Evolutionary conservation across 2,888 invertebrate genomes (phyloP).

Genomic region (Ethmia dodecea): DNA sequence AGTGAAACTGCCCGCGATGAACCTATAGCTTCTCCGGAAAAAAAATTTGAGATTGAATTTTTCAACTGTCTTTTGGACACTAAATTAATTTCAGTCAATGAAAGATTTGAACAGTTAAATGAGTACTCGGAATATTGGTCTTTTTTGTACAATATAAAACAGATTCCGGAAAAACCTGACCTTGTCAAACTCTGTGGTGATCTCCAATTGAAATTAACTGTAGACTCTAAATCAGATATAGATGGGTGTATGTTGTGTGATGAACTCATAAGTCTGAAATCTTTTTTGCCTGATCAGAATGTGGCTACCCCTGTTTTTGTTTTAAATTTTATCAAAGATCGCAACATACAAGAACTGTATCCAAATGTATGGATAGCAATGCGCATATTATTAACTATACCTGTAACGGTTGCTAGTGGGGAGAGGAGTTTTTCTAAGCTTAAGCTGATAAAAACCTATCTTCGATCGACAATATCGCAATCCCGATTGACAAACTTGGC

Average conservation of each 20-base stretch:
- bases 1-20: slow-evolving; percentile 27
- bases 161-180: slow-evolving; percentile 20
- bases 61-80: slow-evolving; percentile 20
- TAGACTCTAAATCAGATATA: slow-evolving; percentile 14
- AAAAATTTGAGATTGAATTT: slow-evolving; percentile 20
- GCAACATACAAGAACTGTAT: slow-evolving; percentile 24
- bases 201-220: slow-evolving; percentile 21
- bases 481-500: too few relatives aligned
- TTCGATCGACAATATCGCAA: slow-evolving; percentile 22
- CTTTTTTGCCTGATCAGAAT: slow-evolving; percentile 16
- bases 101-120: slow-evolving; percentile 23
- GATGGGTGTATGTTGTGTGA: slow-evolving; percentile 14
- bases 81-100: slow-evolving; percentile 20
- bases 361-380: slow-evolving; percentile 24
- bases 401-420: slow-evolving; percentile 13
- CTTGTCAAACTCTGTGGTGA: slow-evolving; percentile 19
- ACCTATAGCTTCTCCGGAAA: slow-evolving; percentile 21
- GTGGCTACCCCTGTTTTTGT: slow-evolving; percentile 16
- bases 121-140: slow-evolving; percentile 21
- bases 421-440: too few relatives aligned
- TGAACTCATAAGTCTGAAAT: slow-evolving; percentile 19
- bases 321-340: slow-evolving; percentile 19
- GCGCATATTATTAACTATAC: slow-evolving; percentile 15
- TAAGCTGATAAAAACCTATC: too few relatives aligned
- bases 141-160: slow-evolving; percentile 21